A percentile compares a stretch with the other conserved stretches of the same genome.
Conservation (phyloP, 2,888 invertebrate species). For the Spicauda simplicius region DNA sequence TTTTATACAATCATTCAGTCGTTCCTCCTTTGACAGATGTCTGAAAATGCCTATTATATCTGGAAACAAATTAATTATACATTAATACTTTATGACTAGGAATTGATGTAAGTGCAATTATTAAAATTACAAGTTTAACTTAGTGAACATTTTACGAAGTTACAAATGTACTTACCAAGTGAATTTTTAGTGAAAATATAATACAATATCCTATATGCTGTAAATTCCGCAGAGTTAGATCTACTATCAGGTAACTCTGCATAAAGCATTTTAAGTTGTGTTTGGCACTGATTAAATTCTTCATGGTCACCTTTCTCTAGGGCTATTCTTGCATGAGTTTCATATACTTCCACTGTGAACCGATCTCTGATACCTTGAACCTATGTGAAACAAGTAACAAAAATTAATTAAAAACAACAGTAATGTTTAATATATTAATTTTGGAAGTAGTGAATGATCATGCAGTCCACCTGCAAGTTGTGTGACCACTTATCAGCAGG, state of each 20-base stretch:
- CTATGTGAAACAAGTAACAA: constrained; percentile 67
- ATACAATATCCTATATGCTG: constrained; percentile 98
- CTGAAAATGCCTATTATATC: constrained; percentile 97
- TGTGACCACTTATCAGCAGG: no score
- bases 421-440: no score
- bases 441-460: no score
- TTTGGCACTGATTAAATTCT: constrained; percentile 99
- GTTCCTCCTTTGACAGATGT: constrained; percentile 90
- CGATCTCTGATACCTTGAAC: constrained; percentile 97
- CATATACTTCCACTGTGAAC: constrained; percentile 99
- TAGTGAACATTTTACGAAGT: not conserved
- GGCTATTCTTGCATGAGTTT: constrained; percentile 98
- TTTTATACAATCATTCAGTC: constrained; percentile 91
- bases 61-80: constrained; percentile 68
- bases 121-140: no score
- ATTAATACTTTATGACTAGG: no score
- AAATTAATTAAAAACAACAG: no score
- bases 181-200: constrained; percentile 99
- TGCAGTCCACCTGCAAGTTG: no score
- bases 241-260: constrained; percentile 88
- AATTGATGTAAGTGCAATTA: no score
- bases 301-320: constrained; percentile 99
- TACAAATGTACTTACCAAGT: constrained; percentile 88
- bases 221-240: constrained; percentile 95
- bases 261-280: constrained; percentile 98